Conservation (phyloP, 2,113 vertebrate species). For the Malurus elegans region DNA sequence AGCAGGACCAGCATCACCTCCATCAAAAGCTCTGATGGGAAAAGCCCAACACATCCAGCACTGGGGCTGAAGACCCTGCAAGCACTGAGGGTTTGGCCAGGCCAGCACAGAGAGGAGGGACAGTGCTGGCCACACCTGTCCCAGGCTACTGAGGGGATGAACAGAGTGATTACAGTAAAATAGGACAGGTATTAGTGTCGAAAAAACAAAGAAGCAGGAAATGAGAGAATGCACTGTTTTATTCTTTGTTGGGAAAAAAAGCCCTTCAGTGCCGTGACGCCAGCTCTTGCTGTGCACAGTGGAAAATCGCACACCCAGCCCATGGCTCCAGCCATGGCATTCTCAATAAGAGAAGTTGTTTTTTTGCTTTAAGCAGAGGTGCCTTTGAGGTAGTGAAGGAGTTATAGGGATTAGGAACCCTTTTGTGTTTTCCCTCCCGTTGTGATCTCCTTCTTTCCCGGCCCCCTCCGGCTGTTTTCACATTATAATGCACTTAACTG, state of each 20-base stretch:
- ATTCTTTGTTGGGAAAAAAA: neutral
- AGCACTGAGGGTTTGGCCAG: neutral
- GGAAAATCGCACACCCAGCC: slow-evolving; percentile 35
- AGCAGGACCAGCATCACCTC: neutral
- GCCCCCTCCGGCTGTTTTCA: slow-evolving; percentile 49
- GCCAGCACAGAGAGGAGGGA: neutral
- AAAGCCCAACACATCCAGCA: neutral
- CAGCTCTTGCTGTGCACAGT: neutral
- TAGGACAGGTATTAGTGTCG: neutral
- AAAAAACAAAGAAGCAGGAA: neutral
- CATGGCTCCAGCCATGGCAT: neutral
- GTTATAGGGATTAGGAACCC: slow-evolving; percentile 45
- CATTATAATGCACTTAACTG: slow-evolving; percentile 27
- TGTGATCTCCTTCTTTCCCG: slow-evolving; percentile 21
- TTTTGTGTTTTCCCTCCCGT: slow-evolving; percentile 11
- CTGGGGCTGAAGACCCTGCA: neutral
- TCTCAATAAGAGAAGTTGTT: neutral
- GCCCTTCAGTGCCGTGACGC: neutral
- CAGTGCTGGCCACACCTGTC: neutral
- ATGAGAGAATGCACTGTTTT: neutral
- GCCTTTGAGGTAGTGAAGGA: slow-evolving; percentile 22
- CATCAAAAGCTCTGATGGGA: neutral
- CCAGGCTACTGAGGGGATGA: neutral
- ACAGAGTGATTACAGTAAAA: neutral
- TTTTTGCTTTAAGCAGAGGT: neutral